Evolutionary conservation across 2,113 vertebrate genomes (phyloP).

Genomic region (Mesocricetus auratus): DNA sequence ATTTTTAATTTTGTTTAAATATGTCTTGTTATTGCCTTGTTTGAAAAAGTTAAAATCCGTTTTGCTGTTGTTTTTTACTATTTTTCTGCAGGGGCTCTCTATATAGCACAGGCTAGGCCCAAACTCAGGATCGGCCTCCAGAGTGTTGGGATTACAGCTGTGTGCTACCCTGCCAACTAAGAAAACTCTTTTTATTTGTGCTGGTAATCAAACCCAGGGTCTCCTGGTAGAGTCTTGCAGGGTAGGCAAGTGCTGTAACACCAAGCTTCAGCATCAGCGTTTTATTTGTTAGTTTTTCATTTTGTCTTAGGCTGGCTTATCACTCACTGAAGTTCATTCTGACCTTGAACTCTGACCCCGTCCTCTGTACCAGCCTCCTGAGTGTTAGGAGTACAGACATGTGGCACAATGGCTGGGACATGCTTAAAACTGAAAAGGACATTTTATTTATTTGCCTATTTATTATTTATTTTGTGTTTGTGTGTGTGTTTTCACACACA

Average conservation of each 20-base stretch:
- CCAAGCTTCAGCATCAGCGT: no score
- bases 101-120: not conserved
- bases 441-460: not conserved
- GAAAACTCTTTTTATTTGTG: no score
- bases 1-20: not conserved
- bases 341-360: not conserved
- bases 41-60: not conserved
- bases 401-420: not conserved
- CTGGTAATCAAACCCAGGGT: not conserved
- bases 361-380: not conserved
- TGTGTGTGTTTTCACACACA: no score
- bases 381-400: not conserved
- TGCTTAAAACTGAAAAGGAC: not conserved
- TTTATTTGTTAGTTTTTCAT: not conserved
- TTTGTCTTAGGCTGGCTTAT: not conserved
- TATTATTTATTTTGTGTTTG: no score
- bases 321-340: not conserved
- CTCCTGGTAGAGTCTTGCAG: not conserved
- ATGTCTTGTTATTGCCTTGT: not conserved
- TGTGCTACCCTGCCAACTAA: not conserved
- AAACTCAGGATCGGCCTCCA: not conserved
- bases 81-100: not conserved
- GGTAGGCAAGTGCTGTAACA: not conserved
- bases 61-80: not conserved
- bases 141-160: not conserved